Percentiles rank a stretch among this genome's conserved stretches.
These are phyloP conservation scores for Plectus sambesii DNA, from an alignment of 1,140 invertebrate species.

Conservation along the genomic window DNA sequence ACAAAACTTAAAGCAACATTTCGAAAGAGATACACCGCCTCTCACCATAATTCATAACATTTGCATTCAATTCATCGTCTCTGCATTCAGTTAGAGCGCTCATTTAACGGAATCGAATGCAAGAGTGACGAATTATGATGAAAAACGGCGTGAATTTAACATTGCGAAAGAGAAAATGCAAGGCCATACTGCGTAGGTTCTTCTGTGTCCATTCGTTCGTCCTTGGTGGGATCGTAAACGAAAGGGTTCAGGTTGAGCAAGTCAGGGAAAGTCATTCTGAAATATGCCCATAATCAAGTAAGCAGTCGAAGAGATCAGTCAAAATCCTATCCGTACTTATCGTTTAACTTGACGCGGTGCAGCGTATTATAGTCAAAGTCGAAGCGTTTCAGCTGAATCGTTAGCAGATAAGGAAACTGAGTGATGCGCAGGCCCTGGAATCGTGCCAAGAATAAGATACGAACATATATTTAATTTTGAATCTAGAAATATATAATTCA, in stretches of 20 bases:
- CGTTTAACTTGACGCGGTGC: conserved; percentile 77
- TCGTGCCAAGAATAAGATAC: too few relatives aligned
- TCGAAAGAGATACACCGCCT: too few relatives aligned
- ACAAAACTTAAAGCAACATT: too few relatives aligned
- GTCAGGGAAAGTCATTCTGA: conserved; percentile 71
- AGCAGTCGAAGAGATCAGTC: neutral
- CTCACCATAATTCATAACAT: too few relatives aligned
- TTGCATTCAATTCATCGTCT: too few relatives aligned
- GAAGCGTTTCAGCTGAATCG: conserved; percentile 75
- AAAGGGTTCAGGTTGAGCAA: conserved; percentile 68
- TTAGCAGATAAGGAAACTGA: conserved; percentile 74
- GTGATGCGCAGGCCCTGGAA: conserved; percentile 67
- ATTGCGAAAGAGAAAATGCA: conserved; percentile 4
- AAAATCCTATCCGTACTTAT: conserved; percentile 58
- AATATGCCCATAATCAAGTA: conserved; percentile 35
- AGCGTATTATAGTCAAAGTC: conserved; percentile 77
- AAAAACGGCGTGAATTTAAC: too few relatives aligned
- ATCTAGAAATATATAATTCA: neutral
- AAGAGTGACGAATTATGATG: too few relatives aligned
- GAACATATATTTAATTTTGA: conserved; percentile 3
- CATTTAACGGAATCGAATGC: too few relatives aligned
- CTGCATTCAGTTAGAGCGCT: too few relatives aligned
- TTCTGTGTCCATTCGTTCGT: conserved; percentile 34
- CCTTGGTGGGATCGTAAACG: conserved; percentile 48
- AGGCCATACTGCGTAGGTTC: conserved; percentile 12